Evolutionary conservation across 2,797 vertebrate species (phyloP).

Genomic region (Novumbra hubbsi): DNA sequence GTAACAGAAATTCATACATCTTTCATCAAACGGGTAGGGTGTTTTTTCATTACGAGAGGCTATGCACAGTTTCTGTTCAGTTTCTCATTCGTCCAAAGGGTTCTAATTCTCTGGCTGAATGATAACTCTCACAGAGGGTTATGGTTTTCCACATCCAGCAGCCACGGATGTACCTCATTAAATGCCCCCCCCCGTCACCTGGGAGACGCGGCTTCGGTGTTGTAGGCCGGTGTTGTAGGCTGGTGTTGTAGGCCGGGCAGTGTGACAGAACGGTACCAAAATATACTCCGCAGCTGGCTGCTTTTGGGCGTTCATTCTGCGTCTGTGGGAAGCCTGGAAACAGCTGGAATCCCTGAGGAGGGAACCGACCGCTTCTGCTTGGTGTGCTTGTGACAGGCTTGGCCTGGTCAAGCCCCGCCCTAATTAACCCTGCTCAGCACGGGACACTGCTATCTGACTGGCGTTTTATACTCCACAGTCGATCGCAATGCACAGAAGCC

Average conservation of each 20-base stretch:
- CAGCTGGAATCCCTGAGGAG: conserved; percentile 12
- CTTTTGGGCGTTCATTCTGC: neutral
- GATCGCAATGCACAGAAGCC: too few species aligned
- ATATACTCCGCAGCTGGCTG: conserved; percentile 52
- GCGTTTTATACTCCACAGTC: too few species aligned
- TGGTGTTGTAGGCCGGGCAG: conserved; percentile 44
- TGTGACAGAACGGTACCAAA: conserved; percentile 31
- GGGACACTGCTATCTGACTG: neutral
- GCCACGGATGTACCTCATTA: neutral
- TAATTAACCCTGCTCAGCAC: too few species aligned
- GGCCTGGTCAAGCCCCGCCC: neutral
- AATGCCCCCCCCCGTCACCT: neutral
- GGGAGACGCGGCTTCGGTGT: neutral
- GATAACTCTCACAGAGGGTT: neutral
- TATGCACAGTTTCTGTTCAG: too few species aligned
- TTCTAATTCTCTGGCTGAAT: neutral
- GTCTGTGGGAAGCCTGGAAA: neutral
- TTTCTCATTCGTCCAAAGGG: too few species aligned
- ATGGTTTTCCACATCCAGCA: neutral
- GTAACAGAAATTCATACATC: neutral
- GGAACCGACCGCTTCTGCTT: too few species aligned
- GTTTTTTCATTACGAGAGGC: neutral
- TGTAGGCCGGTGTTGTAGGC: conserved; percentile 25
- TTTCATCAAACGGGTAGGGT: neutral
- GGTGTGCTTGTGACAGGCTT: too few species aligned